Evolutionary conservation across 1,140 invertebrate genomes (phyloP), one percentile per base, ranked within the genome.

Genomic region (Eulimnadia texana): DNA sequence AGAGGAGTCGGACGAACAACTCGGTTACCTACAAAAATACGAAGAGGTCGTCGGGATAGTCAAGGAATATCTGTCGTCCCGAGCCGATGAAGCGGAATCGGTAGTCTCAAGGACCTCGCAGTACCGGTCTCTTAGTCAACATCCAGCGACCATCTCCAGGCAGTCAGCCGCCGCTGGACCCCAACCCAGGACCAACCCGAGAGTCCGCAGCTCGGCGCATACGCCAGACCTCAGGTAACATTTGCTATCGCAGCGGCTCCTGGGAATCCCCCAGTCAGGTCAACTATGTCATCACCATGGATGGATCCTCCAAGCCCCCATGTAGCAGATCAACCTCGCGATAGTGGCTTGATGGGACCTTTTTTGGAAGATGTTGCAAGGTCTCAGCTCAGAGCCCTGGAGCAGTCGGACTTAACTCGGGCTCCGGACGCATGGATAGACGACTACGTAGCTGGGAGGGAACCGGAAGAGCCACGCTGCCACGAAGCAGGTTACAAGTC

Each of bases 381-480:
- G 52, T 11, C 11, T 22, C 52, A 53, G 19, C 52, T 23, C 33
- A 42, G 33, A 42, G 16, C 33, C 16, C 9, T 51, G 13, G 23
- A 51, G 13, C 2, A n/a, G 3, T 28, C 52, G 20, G 25, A 1
- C 13, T 2, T 22, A 54, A 20, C n/a, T n/a, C 3, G 23, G 6
- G 56, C 23, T n/a, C 56, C 56, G 2, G 56, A 58, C 23, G 23
- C 13, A n/a, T 58, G 56, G 27, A 58, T 58, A 16, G 56, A 58
- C 20, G 27, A 24, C n/a, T 58, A 58, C 52, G 20, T 53, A 11
- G 52, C 20, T 11, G 52, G 52, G 16, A 11, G 16, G 13, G 58
- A 13, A 25, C 10, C n/a, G 6, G 24, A 13, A 3, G 33, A 19
- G 29, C 19, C 10, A 0, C 22, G 28, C 3, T 10, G 23, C n/a